These are phyloP conservation scores for Lutraria rhynchaena DNA, from an alignment of 1,140 invertebrate genomes.

Conservation along the genomic window DNA sequence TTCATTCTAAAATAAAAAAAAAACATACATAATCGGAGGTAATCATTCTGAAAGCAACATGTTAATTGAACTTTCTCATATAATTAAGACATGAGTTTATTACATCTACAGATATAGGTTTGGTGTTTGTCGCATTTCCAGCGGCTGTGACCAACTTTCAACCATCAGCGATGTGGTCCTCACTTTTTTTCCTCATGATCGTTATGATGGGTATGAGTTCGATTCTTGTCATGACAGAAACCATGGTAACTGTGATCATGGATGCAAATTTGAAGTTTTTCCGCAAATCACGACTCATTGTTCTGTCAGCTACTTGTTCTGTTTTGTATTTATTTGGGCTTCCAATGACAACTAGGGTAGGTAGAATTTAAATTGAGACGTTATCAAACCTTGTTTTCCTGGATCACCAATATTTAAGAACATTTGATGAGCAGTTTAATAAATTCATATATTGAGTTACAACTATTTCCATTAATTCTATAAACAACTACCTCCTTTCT, in stretches of 20 bases:
- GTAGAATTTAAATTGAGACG: too few species aligned
- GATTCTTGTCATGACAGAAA: conserved; percentile 92
- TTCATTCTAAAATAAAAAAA: too few species aligned
- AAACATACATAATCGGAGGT: too few species aligned
- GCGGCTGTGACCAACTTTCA: conserved; percentile 97
- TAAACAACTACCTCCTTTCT: too few species aligned
- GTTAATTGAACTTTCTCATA: too few species aligned
- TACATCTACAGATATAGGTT: conserved; percentile 89
- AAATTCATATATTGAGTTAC: too few species aligned
- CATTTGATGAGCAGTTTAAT: too few species aligned
- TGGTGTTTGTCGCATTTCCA: conserved; percentile 98
- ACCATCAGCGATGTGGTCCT: conserved; percentile 96
- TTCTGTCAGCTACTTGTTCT: conserved; percentile 72
- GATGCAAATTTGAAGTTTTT: conserved; percentile 87
- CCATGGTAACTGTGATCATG: conserved; percentile 88
- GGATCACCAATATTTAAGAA: too few species aligned
- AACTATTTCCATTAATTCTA: too few species aligned
- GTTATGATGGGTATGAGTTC: conserved; percentile 95
- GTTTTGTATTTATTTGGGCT: conserved; percentile 76
- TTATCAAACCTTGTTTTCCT: too few species aligned
- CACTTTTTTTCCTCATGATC: conserved; percentile 99
- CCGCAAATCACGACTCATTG: conserved; percentile 71
- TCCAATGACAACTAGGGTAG: conserved; percentile 77
- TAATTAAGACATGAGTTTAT: conserved; percentile 78
- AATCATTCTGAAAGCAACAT: too few species aligned